Conservation (phyloP, 2,113 vertebrate species). For the Lampris megalopsis region DNA sequence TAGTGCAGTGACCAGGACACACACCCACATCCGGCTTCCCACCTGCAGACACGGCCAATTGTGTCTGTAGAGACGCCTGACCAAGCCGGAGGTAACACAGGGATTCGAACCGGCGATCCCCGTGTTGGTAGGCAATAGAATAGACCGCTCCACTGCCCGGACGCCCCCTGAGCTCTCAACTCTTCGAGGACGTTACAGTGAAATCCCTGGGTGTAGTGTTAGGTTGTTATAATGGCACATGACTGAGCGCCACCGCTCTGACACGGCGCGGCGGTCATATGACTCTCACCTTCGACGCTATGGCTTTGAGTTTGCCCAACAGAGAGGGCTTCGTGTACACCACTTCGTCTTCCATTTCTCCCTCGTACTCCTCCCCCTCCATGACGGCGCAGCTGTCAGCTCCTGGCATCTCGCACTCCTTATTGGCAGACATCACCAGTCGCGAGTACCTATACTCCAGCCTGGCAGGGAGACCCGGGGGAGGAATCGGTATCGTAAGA, state of each 20-base stretch:
- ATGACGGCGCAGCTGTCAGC: conserved; percentile 98
- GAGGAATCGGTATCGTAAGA: conserved; percentile 17
- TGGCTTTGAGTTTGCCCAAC: conserved; percentile 93
- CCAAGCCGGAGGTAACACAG: too few relatives aligned
- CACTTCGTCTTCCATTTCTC: conserved; percentile 94
- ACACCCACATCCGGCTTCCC: too few relatives aligned
- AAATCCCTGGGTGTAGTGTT: background rate
- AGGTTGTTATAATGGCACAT: background rate
- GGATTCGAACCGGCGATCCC: too few relatives aligned
- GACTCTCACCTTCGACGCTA: conserved; percentile 91
- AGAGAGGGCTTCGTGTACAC: conserved; percentile 94
- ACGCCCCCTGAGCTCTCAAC: too few relatives aligned
- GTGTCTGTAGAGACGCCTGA: too few relatives aligned
- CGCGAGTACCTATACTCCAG: conserved; percentile 98
- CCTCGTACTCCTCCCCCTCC: conserved; percentile 97
- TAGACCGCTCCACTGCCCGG: too few relatives aligned
- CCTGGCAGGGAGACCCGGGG: conserved; percentile 74
- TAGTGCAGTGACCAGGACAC: too few relatives aligned
- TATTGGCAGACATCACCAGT: conserved; percentile 95
- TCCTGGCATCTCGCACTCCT: conserved; percentile 94
- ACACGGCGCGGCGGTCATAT: too few relatives aligned
- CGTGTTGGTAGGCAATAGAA: too few relatives aligned
- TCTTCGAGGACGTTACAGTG: background rate
- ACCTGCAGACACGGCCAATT: too few relatives aligned
- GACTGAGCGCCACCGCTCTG: background rate